A percentile compares a stretch with the other conserved stretches of the same genome.
Conservation (phyloP, 2,113 vertebrate species). For the Eublepharis macularius region DNA sequence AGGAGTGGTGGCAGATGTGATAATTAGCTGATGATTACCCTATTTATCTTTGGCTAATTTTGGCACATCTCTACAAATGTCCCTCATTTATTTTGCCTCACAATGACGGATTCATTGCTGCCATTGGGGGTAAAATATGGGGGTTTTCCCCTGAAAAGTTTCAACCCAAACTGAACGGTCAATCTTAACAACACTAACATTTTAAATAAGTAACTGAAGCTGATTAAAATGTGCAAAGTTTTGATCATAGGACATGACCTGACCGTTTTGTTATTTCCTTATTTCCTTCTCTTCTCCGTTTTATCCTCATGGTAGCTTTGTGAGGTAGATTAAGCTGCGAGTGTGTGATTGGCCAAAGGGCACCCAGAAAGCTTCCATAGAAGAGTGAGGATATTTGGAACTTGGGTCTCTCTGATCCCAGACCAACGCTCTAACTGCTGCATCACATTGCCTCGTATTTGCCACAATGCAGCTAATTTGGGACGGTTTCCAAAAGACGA, state of each 20-base stretch:
- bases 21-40: conserved; percentile 12
- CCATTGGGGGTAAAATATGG: neutral
- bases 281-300: too few relatives aligned
- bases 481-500: neutral
- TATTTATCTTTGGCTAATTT: conserved; percentile 18
- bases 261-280: too few relatives aligned
- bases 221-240: neutral
- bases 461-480: neutral
- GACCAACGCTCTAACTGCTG: too few relatives aligned
- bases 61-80: neutral
- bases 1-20: neutral
- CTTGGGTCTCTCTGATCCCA: neutral
- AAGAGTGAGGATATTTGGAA: too few relatives aligned
- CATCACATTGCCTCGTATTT: neutral
- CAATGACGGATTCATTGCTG: neutral
- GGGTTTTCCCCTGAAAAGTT: neutral
- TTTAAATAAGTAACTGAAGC: neutral
- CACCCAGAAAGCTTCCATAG: too few relatives aligned
- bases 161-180: neutral
- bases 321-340: too few relatives aligned
- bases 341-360: too few relatives aligned
- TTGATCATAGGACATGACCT: neutral
- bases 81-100: neutral
- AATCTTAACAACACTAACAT: too few relatives aligned
- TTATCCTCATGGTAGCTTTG: too few relatives aligned